Conservation (phyloP, 2,888 invertebrate genomes). For the Thyatira batis region DNA sequence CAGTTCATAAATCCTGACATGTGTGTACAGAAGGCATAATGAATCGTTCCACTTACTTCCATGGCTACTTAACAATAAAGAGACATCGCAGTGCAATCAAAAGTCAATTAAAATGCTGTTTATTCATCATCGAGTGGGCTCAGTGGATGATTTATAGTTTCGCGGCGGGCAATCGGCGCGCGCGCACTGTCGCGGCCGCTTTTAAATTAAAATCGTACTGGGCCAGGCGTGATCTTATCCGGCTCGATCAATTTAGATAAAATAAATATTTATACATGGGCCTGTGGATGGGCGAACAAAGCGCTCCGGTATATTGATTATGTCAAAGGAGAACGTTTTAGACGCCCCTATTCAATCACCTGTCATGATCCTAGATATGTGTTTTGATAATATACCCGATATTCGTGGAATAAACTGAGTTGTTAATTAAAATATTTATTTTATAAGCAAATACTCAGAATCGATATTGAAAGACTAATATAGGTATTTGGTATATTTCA, state of each 20-base stretch:
- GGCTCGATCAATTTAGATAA: conserved; percentile 81
- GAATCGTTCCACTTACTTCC: conserved; percentile 51
- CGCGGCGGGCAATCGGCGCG: conserved; percentile 73
- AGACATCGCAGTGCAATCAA: conserved; percentile 69
- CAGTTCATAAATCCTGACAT: conserved; percentile 14
- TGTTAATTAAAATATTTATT: background rate
- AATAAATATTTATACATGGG: conserved; percentile 82
- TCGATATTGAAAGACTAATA: too few species aligned
- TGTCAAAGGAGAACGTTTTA: conserved; percentile 65
- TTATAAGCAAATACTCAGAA: background rate
- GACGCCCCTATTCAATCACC: conserved; percentile 66
- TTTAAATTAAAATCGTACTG: conserved; percentile 78
- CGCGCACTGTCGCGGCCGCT: conserved; percentile 72
- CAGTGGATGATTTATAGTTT: conserved; percentile 78
- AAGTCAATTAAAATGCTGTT: conserved; percentile 79
- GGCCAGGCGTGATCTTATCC: conserved; percentile 78
- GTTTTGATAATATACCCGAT: conserved; percentile 24
- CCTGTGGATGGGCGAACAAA: conserved; percentile 77
- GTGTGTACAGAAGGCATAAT: conserved; percentile 37
- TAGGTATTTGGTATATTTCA: too few species aligned
- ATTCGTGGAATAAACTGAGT: background rate
- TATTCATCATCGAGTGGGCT: conserved; percentile 63
- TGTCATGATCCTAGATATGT: conserved; percentile 58
- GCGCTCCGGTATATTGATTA: conserved; percentile 79
- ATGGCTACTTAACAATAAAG: conserved; percentile 60